Evolutionary conservation across 2,888 invertebrate genomes (phyloP), one percentile per base, ranked within the genome.

Genomic region (Corythucha ciliata): DNA sequence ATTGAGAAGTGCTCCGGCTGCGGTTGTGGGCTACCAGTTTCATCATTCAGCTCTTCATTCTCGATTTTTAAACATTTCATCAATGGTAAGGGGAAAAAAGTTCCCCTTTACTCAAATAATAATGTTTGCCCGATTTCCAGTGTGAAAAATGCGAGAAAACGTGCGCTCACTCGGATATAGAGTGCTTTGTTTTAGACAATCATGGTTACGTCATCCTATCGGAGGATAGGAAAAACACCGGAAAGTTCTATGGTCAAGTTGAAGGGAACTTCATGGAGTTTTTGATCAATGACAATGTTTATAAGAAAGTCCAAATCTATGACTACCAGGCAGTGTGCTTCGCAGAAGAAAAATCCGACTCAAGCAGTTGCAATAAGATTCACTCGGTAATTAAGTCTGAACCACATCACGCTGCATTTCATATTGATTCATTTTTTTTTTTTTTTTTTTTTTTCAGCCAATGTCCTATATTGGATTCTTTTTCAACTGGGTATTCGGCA

Each of bases 261-360:
- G 78, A 83, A 40, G 58, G 59, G 10, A 50, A 52, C n/a, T 52
- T 62, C 21, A 87, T 91, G 84, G 71, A 75, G 50, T 76, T 74
- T 60, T 69, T 87, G 44, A 75, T 90, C 0, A 76, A 79, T 53
- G 81, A 83, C 55, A 79, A 79, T 7, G 80, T 92, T 27, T 92
- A 79, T 67, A 80, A 78, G 60, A 73, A 77, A 49, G 78, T 89
- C 10, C 74, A 78, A 48, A 76, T 90, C 48, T 81, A 81, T 58
- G 91, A 92, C 67, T 92, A 91, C 65, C 92, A 92, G 69, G 89
- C 85, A 0, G 86, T 90, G 18, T 92, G 91, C 67, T 85, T 87
- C 61, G 77, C 56, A 42, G 49, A 46, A 14, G 57, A 75, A 75
- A 46, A 79, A 74, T 59, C 75, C 74, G 55, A 75, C 75, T 4